Conservation (phyloP, 2,888 invertebrate genomes). For the Sabellastarte sp. region DNA sequence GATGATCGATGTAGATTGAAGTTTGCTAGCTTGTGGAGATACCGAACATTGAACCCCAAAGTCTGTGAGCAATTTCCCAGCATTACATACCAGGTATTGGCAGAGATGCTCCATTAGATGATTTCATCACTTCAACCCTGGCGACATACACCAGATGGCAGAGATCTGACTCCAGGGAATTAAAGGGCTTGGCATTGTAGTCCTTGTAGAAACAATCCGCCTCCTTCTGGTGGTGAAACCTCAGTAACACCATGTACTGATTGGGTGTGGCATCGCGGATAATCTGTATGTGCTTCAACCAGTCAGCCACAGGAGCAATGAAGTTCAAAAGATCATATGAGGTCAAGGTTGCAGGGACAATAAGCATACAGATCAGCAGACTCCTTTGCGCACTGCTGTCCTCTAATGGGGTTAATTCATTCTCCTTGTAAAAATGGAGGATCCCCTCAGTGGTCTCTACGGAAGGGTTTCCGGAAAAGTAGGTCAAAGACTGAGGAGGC, state of each 20-base stretch:
- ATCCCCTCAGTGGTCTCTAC: slow-evolving; percentile 97
- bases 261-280: slow-evolving; percentile 84
- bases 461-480: slow-evolving; percentile 94
- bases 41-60: too few species aligned
- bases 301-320: slow-evolving; percentile 84
- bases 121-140: slow-evolving; percentile 77
- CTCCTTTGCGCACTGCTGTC: slow-evolving; percentile 64
- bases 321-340: slow-evolving; percentile 92
- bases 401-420: slow-evolving; percentile 64
- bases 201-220: slow-evolving; percentile 90
- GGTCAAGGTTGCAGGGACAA: slow-evolving; percentile 63
- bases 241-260: slow-evolving; percentile 95
- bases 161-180: slow-evolving; percentile 86
- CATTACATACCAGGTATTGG: neutral
- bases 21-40: too few species aligned
- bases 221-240: slow-evolving; percentile 68
- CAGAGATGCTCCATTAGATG: slow-evolving; percentile 65
- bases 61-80: too few species aligned
- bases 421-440: slow-evolving; percentile 94
- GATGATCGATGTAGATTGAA: too few species aligned
- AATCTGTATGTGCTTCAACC: slow-evolving; percentile 87
- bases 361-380: slow-evolving; percentile 63
- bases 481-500: too few species aligned
- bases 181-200: slow-evolving; percentile 90
- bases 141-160: slow-evolving; percentile 97